Base-by-base conservation (phyloP, 2,888 invertebrate genomes). In the Drosophila rubida region DNA sequence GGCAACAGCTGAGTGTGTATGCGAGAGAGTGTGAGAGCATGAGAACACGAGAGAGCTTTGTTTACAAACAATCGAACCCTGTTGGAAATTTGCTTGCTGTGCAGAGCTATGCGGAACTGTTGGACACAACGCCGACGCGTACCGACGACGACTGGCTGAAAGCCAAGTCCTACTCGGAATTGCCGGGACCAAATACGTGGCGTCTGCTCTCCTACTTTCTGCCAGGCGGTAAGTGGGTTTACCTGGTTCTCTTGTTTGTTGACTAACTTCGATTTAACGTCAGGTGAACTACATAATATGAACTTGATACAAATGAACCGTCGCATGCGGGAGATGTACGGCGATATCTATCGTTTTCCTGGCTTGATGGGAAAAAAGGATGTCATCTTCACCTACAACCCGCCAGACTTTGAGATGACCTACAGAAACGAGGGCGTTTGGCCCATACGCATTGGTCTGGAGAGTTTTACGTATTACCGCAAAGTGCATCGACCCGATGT, bases 341-440 rank as follows among this genome's bases (percentile, higher is more conserved):
- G 93, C 1, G 83, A 92, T 50, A 90, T 93, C 4, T 91, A 91
- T n/a, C 88, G 90, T 9, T 51, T 93, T 5, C 91, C 90, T n/a
- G 92, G 92, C 2, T 62, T 93, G 30, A 75, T 90, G 65, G 91
- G 90, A 7, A 87, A 87, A 48, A 54, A 68, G 0, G 85, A 91
- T 70, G 75, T 93, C 1, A 90, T 93, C 0, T 88, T 93, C 11
- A 85, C 93, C n/a, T 93, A 93, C 71, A 92, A 93, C 79, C 93
- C 94, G 0, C 91, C 92, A 9, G 93, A 94, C 77, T 91, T 93
- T 45, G 92, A 93, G 54, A 48, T 69, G 9, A 84, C 88, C 4
- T 92, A 92, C 67, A 90, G 93, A 32, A 89, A 91, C 35, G 93
- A 93, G 75, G 93, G 93, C 1, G n/a, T 85, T 42, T 93, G 93